Evolutionary conservation across 2,888 invertebrate species (phyloP).

Genomic region (Odontocerum albicorne): DNA sequence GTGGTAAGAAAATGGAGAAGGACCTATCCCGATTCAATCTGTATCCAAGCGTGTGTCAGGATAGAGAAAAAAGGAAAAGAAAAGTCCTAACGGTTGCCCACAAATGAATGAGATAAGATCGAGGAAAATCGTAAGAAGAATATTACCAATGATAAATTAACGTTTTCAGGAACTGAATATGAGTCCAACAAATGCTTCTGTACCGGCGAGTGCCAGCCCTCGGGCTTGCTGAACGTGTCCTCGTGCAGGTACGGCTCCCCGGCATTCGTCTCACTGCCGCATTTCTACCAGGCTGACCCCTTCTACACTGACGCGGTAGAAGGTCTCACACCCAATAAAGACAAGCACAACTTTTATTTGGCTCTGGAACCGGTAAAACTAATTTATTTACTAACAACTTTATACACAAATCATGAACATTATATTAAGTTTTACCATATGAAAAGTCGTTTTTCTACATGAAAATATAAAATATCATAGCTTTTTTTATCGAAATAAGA

Average conservation of each 20-base stretch:
- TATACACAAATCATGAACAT: no score
- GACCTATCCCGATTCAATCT: no score
- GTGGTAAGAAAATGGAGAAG: no score
- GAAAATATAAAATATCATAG: no score
- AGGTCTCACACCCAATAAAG: constrained; percentile 69
- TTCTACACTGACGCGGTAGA: constrained; percentile 62
- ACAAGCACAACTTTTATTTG: constrained; percentile 75
- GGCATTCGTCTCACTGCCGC: constrained; percentile 81
- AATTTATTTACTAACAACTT: no score
- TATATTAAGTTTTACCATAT: no score
- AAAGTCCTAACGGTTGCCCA: background rate
- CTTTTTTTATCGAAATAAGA: no score
- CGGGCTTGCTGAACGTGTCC: constrained; percentile 77
- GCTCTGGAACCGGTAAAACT: constrained; percentile 75
- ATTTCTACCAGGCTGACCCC: constrained; percentile 78
- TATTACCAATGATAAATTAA: background rate
- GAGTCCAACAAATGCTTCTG: constrained; percentile 72
- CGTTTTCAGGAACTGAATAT: constrained; percentile 56
- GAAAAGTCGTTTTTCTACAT: no score
- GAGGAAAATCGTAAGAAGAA: background rate
- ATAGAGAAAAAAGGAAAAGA: background rate
- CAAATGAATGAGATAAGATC: no score
- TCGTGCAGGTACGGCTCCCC: constrained; percentile 80
- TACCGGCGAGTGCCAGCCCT: constrained; percentile 70
- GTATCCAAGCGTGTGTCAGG: background rate